Evolutionary conservation across 2,113 vertebrate genomes (phyloP), one percentile per base, ranked within the genome.

Genomic region (Pelecanus crispus): DNA sequence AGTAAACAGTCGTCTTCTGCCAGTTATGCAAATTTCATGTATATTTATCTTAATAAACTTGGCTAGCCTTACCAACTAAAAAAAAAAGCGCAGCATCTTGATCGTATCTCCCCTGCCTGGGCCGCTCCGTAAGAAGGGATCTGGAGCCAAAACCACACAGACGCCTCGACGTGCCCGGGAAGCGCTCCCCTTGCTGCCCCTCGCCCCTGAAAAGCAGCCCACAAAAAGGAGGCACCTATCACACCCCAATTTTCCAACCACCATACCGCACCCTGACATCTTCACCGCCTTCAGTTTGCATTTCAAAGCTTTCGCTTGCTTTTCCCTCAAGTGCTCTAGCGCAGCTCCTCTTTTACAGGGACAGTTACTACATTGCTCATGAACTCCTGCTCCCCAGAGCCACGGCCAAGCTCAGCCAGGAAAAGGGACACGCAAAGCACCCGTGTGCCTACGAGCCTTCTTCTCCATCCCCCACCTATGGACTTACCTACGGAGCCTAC

Each of bases 391-490:
- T 90, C 72, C 20, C 47, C 70, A 20, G 18, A 18, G 10, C 3
- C 61, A 26, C 50, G 40, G 15, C 40, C 36, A 81, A 71, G 66
- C 50, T 56, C 59, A 14, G 13, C 58, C 44, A 17, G 68, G 34
- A 49, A 21, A 44, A 62, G 34, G 14, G 55, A 40, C 13, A 1
- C 0, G 5, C 50, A 68, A 16, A 42, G 74, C 28, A 40, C 36
- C 44, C 10, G 0, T 0, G 19, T 20, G 11, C 47, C 65, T 29
- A 5, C 0, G 17, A 59, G 9, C 58, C 26, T 15, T 63, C 71
- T 34, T 40, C 53, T 62, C 12, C 0, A 2, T 22, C 66, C n/a
- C 2, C 0, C 0, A 13, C 15, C 49, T 17, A 10, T 0, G 49
- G 49, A 24, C 22, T 50, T 50, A 44, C 42, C 42, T 15, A 44